These are phyloP conservation scores for Orthosia incerta DNA, from an alignment of 2,888 invertebrate genomes.

Conservation along the genomic window DNA sequence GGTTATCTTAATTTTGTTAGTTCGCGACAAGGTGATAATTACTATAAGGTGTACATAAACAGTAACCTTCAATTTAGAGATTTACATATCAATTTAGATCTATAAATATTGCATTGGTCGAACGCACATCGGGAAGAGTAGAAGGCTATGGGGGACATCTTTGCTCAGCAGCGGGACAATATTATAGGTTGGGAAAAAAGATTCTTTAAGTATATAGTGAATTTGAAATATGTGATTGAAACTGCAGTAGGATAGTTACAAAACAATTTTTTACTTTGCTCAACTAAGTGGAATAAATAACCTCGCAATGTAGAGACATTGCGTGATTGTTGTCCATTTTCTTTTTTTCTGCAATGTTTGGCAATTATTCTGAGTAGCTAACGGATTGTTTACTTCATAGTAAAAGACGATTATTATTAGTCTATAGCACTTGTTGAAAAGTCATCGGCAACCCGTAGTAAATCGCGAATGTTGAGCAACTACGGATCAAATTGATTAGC, in stretches of 20 bases:
- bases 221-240: background rate
- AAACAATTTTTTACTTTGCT: conserved; percentile 22
- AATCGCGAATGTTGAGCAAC: conserved; percentile 38
- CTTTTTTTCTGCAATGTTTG: conserved; percentile 33
- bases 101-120: no score
- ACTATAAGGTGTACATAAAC: background rate
- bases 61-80: background rate
- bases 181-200: background rate
- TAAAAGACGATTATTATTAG: conserved; percentile 4
- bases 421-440: conserved; percentile 19
- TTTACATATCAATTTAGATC: no score
- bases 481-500: conserved; percentile 27
- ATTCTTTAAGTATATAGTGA: background rate
- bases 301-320: conserved; percentile 38
- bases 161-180: no score
- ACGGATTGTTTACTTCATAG: conserved; percentile 8
- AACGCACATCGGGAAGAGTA: no score
- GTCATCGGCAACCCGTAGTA: background rate
- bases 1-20: background rate
- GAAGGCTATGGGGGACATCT: no score
- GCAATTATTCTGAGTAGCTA: conserved; percentile 33
- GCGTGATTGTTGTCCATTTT: conserved; percentile 39
- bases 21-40: background rate
- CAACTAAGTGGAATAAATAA: conserved; percentile 39
- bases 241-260: conserved; percentile 20